Evolutionary conservation across 2,113 vertebrate species (phyloP).

Genomic region (Lepus americanus): DNA sequence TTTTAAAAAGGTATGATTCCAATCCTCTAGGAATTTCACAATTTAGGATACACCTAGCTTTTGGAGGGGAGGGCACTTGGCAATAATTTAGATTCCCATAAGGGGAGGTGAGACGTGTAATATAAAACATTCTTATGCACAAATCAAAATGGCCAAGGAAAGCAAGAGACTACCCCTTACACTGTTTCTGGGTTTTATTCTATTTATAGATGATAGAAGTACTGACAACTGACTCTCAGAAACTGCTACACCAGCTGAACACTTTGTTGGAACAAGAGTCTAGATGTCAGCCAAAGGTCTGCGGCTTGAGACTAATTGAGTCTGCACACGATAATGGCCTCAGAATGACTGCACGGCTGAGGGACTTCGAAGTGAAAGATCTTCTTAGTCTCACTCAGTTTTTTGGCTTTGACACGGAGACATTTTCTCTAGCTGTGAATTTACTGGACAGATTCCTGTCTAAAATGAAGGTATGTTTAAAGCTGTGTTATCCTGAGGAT

Average conservation of each 20-base stretch:
- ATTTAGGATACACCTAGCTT: conserved; percentile 13
- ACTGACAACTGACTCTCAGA: conserved; percentile 85
- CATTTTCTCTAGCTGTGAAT: conserved; percentile 95
- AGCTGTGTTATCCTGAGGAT: not conserved
- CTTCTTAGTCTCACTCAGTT: conserved; percentile 96
- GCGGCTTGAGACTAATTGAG: conserved; percentile 94
- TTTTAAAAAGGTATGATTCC: not conserved
- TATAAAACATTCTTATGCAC: not conserved
- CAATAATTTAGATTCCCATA: not conserved
- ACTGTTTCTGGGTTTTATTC: conserved; percentile 68
- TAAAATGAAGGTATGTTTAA: conserved; percentile 94
- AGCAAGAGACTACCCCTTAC: conserved; percentile 38
- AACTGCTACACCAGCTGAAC: conserved; percentile 91
- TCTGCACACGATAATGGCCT: conserved; percentile 94
- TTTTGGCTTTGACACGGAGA: conserved; percentile 95
- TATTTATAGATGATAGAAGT: conserved; percentile 94
- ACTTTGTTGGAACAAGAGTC: conserved; percentile 91
- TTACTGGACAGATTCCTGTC: conserved; percentile 95
- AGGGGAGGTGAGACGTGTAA: not conserved
- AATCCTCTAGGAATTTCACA: not conserved
- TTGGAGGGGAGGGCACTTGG: not conserved
- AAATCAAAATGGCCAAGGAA: not conserved
- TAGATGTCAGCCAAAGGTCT: conserved; percentile 93
- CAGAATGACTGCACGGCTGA: conserved; percentile 93
- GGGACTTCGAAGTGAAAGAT: conserved; percentile 96